Evolutionary conservation across 2,113 vertebrate species (phyloP).

Genomic region (Lepidothrix coronata): DNA sequence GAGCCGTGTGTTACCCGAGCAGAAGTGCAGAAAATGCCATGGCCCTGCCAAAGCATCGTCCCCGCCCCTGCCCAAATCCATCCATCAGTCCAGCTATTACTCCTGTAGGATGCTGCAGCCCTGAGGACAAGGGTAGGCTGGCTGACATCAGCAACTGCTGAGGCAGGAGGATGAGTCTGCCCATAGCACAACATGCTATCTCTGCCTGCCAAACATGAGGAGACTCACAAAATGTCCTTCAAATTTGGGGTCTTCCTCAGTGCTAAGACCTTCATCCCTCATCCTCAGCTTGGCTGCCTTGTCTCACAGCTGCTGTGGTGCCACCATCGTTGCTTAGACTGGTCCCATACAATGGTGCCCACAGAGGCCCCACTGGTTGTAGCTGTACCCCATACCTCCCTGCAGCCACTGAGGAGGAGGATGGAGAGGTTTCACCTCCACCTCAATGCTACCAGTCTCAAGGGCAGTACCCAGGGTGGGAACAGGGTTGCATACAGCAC

Average conservation of each 20-base stretch:
- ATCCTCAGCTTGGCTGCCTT: neutral
- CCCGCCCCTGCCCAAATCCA: neutral
- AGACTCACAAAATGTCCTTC: neutral
- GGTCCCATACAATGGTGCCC: fast-evolving
- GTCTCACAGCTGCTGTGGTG: fast-evolving
- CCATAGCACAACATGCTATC: fast-evolving
- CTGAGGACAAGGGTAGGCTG: fast-evolving
- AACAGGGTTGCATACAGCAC: neutral
- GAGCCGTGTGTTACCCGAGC: neutral
- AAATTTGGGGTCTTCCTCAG: neutral
- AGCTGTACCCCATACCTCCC: no score
- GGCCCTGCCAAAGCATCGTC: neutral
- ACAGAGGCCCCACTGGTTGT: fast-evolving
- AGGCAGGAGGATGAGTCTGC: neutral
- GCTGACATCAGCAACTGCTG: neutral
- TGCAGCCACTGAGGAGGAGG: neutral
- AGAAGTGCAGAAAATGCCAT: neutral
- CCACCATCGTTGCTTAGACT: neutral
- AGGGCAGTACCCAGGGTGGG: neutral
- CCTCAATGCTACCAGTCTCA: neutral
- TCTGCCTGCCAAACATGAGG: neutral
- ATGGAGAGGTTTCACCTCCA: neutral
- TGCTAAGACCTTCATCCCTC: neutral
- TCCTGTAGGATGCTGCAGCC: neutral
- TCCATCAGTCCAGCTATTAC: neutral